Percentiles rank a stretch among this genome's conserved stretches.
These are phyloP conservation scores for Reticulitermes speratus DNA, from an alignment of 1,140 invertebrate species.

Conservation along the genomic window DNA sequence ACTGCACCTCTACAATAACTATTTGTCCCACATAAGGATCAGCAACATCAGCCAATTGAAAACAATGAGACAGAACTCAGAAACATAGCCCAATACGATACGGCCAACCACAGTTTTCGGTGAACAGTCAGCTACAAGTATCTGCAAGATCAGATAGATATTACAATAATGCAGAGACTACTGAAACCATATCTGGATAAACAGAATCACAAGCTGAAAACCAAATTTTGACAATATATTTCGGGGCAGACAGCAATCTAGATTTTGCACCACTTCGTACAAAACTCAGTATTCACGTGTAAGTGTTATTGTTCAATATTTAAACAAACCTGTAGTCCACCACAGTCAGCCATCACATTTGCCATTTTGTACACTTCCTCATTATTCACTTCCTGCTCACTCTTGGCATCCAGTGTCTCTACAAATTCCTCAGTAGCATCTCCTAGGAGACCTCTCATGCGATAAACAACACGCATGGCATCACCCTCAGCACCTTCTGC, in stretches of 20 bases:
- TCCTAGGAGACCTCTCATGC: conserved; percentile 94
- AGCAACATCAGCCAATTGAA: too few species aligned
- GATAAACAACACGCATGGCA: conserved; percentile 97
- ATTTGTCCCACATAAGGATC: too few species aligned
- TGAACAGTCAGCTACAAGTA: too few species aligned
- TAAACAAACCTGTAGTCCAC: conserved; percentile 73
- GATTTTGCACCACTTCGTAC: neutral
- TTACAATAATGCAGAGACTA: too few species aligned
- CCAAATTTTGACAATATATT: too few species aligned
- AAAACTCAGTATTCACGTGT: neutral
- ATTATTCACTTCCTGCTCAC: conserved; percentile 87
- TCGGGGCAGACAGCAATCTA: neutral
- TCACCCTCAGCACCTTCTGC: conserved; percentile 82
- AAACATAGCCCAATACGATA: too few species aligned
- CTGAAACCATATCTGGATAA: too few species aligned
- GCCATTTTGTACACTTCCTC: conserved; percentile 88
- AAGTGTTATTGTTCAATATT: neutral
- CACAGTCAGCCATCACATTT: conserved; percentile 77
- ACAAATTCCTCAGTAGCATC: conserved; percentile 99
- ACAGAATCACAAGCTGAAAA: too few species aligned
- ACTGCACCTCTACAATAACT: too few species aligned
- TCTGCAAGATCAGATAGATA: too few species aligned
- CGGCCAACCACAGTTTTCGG: too few species aligned
- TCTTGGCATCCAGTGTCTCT: conserved; percentile 86
- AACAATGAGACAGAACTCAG: too few species aligned